Evolutionary conservation across 1,140 invertebrate species (phyloP), one percentile per base, ranked within the genome.

Genomic region (Phenacoccus solenopsis): DNA sequence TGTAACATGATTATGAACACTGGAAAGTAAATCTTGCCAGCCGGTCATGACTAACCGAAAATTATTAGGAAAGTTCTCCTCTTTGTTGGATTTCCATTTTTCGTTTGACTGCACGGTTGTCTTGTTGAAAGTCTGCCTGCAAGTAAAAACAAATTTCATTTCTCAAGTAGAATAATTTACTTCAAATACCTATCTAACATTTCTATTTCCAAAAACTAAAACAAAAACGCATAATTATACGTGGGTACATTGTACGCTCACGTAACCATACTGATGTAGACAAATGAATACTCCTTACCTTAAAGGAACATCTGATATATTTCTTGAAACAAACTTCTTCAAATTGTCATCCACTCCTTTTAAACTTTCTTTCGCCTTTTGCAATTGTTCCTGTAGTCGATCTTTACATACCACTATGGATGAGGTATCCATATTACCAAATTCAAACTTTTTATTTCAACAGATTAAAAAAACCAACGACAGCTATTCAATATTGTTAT

Each of bases 351-450:
- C 59, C 1, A 64, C 59, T 4, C 59, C 59, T 27, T 64, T 64
- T 5, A 64, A 22, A 64, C 59, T 64, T 24, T 64, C 59, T 64
- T 64, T 64, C 16, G 59, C 59, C 25, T 64, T 64, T 64, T 25
- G 59, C 22, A 64, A 22, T 16, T 64, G 59, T 24, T 64, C 59
- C 25, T 64, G 22, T 3, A 64, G 16, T 1, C 59, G 59, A 64
- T 64, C 59, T 27, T 64, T 64, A 24, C 59, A 64, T 13, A 25
- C 20, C 2, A 64, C 22, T 10, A 64, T 64, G 16, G 59, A 25
- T 20, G 59, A 64, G 25, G 59, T 9, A 9, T 64, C 59, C 59
- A 64, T 64, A 24, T 49, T n/a, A 9, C 5, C n/a, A n/a, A n/a
- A n/a, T n/a, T n/a, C n/a, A n/a, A n/a, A n/a, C n/a, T n/a, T n/a